Percentiles rank a stretch among this genome's conserved stretches.
Conservation (phyloP, 2,113 vertebrate genomes). For the Peromyscus maniculatus region DNA sequence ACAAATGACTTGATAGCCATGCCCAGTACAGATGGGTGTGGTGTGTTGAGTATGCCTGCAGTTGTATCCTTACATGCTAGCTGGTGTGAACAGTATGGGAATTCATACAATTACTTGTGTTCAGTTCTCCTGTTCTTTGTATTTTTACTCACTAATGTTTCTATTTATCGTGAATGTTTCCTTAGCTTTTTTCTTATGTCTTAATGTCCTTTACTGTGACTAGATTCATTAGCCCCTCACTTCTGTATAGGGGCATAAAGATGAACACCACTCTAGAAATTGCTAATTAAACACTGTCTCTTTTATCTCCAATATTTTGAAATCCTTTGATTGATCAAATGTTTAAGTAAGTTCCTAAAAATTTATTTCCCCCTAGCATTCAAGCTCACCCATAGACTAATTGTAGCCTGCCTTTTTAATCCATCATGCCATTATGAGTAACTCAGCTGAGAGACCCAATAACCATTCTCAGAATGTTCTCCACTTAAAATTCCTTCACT, state of each 20-base stretch:
- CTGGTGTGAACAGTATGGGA: not conserved
- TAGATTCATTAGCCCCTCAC: not conserved
- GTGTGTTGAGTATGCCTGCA: not conserved
- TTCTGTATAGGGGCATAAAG: not conserved
- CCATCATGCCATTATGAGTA: not conserved
- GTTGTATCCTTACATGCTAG: not conserved
- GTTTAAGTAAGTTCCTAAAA: not conserved
- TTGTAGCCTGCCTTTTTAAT: not conserved
- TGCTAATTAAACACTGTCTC: not conserved
- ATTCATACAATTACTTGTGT: not conserved
- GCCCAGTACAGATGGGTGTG: not conserved
- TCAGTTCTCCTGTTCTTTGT: not conserved
- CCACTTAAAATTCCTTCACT: not conserved
- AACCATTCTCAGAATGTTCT: not conserved
- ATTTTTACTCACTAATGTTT: not conserved
- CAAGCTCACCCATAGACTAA: not conserved
- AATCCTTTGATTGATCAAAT: not conserved
- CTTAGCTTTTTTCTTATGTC: not conserved
- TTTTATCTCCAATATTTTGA: not conserved
- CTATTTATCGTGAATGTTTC: not conserved
- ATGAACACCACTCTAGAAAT: not conserved
- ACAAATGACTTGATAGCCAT: not conserved
- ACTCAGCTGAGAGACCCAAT: not conserved
- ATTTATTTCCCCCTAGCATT: not conserved
- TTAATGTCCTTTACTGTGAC: not conserved